Evolutionary conservation across 2,113 vertebrate genomes (phyloP).

Genomic region (Cathartes aura): DNA sequence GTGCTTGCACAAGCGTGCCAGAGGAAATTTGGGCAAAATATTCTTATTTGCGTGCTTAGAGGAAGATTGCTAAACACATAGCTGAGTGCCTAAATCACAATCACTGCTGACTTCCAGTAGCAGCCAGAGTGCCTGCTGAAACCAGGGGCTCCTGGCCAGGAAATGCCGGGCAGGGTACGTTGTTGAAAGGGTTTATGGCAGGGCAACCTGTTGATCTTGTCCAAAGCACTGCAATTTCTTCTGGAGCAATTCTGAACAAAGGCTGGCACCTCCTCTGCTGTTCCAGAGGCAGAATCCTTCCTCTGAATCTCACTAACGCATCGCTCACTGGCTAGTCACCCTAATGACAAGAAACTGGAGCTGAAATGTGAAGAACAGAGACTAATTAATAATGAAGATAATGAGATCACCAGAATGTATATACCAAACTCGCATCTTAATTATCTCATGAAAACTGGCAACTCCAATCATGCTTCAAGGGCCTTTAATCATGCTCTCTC

Average conservation of each 20-base stretch:
- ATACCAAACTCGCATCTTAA: constrained; percentile 12
- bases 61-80: background rate
- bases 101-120: background rate
- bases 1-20: background rate
- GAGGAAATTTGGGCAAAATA: background rate
- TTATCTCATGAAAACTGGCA: constrained; percentile 42
- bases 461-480: constrained; percentile 11
- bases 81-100: background rate
- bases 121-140: background rate
- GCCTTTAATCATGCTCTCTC: constrained; percentile 38
- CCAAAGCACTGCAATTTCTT: background rate
- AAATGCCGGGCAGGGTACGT: fast-evolving
- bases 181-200: background rate
- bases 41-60: background rate
- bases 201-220: background rate
- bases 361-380: constrained; percentile 39
- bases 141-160: background rate
- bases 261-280: background rate
- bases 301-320: background rate
- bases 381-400: constrained; percentile 66
- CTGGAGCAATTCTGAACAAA: constrained; percentile 15
- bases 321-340: background rate
- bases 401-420: constrained; percentile 46
- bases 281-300: background rate
- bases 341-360: constrained; percentile 60